These are phyloP conservation scores for Henicopernis longicauda DNA, from an alignment of 2,113 vertebrate species.

Conservation along the genomic window DNA sequence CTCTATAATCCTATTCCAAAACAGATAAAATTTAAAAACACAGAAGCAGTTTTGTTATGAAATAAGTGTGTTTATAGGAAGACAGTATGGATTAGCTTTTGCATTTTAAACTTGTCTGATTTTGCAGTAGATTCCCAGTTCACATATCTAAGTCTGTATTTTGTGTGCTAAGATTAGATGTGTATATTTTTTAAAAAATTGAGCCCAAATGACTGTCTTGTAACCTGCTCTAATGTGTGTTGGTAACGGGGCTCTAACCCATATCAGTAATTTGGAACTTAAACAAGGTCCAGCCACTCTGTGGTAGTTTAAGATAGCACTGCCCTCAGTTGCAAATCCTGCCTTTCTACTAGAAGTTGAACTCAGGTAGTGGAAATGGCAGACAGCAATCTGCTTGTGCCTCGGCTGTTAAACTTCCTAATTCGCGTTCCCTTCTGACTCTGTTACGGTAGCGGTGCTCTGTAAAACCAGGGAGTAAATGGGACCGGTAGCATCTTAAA, in stretches of 20 bases:
- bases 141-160: not conserved
- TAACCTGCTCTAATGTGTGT: too few relatives aligned
- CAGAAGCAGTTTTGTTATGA: not conserved
- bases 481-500: not conserved
- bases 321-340: not conserved
- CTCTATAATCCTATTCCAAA: too few relatives aligned
- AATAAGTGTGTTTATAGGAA: not conserved
- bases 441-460: not conserved
- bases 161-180: not conserved
- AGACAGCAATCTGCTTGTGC: not conserved
- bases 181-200: not conserved
- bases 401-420: not conserved
- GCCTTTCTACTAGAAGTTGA: not conserved
- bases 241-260: not conserved
- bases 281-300: not conserved
- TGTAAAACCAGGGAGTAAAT: not conserved
- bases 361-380: not conserved
- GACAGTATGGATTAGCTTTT: not conserved
- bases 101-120: not conserved
- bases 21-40: too few relatives aligned
- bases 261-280: not conserved
- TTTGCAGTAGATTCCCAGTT: not conserved
- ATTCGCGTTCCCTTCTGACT: not conserved
- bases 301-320: too few relatives aligned
- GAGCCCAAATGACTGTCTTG: not conserved